These are phyloP conservation scores for Thymallus thymallus DNA, from an alignment of 2,113 vertebrate species.

Conservation along the genomic window DNA sequence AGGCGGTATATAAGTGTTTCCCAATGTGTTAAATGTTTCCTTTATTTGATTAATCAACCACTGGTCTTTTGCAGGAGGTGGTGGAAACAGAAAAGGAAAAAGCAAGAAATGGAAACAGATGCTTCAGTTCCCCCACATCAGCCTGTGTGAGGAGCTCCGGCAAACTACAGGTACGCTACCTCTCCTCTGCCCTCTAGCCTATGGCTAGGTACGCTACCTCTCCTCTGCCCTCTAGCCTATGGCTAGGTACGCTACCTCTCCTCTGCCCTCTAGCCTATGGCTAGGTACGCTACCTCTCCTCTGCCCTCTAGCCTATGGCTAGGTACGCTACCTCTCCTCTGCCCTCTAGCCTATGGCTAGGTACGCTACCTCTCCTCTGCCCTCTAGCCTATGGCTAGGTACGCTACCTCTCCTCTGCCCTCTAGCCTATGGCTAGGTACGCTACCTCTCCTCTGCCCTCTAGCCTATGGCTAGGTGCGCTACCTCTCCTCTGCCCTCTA, in stretches of 20 bases:
- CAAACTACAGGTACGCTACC: constrained; percentile 80
- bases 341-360: constrained; percentile 38
- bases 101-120: constrained; percentile 99
- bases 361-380: constrained; percentile 64
- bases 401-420: constrained; percentile 34
- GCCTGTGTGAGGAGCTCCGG: constrained; percentile 92
- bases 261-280: too few species aligned
- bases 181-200: neutral
- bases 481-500: neutral
- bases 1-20: too few species aligned
- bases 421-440: constrained; percentile 74
- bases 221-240: too few species aligned
- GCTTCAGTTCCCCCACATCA: constrained; percentile 98
- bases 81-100: constrained; percentile 95
- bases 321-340: too few species aligned
- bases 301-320: too few species aligned
- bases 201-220: too few species aligned
- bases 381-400: constrained; percentile 69
- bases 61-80: constrained; percentile 81
- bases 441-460: neutral
- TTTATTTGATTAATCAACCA: neutral
- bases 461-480: constrained; percentile 74
- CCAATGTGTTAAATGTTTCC: too few species aligned
- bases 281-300: too few species aligned
- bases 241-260: too few species aligned